Evolutionary conservation across 2,888 invertebrate genomes (phyloP).

Genomic region (Phytoseiulus persimilis): DNA sequence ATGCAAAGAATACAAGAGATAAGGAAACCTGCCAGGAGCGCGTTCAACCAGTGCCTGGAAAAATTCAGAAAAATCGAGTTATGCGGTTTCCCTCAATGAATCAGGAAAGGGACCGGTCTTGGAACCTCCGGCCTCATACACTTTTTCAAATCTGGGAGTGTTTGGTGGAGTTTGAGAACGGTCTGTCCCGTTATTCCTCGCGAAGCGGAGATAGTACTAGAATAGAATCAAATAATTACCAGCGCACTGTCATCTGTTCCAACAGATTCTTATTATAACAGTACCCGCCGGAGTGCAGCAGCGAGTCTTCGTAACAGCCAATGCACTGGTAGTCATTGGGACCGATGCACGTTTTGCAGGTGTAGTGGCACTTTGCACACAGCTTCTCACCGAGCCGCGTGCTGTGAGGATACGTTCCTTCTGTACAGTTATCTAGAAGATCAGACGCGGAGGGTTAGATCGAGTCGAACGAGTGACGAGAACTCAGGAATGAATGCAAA

Average conservation of each 20-base stretch:
- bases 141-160: too few relatives aligned
- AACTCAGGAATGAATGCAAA: too few relatives aligned
- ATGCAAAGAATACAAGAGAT: constrained; percentile 30
- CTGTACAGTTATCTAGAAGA: constrained; percentile 42
- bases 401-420: constrained; percentile 40
- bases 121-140: too few relatives aligned
- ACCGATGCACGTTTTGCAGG: constrained; percentile 63
- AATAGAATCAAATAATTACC: neutral
- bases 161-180: too few relatives aligned
- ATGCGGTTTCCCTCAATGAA: neutral
- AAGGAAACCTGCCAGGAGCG: constrained; percentile 6
- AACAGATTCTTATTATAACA: constrained; percentile 41
- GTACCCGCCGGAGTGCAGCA: constrained; percentile 40
- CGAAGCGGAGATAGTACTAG: neutral
- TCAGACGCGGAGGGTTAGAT: neutral
- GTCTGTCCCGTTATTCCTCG: too few relatives aligned
- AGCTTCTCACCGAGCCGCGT: constrained; percentile 44
- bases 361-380: constrained; percentile 65
- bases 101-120: too few relatives aligned
- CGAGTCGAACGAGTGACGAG: neutral
- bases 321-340: constrained; percentile 59
- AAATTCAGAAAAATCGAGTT: neutral
- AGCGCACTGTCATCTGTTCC: constrained; percentile 39
- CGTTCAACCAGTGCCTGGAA: constrained; percentile 33
- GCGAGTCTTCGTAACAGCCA: constrained; percentile 40